Conservation (phyloP, 2,797 vertebrate species). For the Falco biarmicus region DNA sequence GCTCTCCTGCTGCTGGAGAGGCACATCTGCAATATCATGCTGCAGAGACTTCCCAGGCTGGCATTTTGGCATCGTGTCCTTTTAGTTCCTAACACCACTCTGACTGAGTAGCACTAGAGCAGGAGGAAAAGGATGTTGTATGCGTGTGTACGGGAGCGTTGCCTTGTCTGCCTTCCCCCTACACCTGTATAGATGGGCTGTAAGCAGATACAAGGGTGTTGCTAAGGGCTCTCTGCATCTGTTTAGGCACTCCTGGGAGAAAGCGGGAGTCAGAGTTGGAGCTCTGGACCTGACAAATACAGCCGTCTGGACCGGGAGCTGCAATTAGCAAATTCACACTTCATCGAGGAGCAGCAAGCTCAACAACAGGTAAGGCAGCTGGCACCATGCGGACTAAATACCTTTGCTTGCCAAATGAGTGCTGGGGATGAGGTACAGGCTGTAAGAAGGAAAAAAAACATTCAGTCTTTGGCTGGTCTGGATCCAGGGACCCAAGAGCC, state of each 20-base stretch:
- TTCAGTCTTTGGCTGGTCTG: neutral
- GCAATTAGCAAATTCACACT: conserved; percentile 90
- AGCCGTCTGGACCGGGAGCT: conserved; percentile 87
- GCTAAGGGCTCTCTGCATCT: neutral
- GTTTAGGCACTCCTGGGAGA: conserved; percentile 85
- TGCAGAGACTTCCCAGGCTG: neutral
- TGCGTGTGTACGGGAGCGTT: rapidly evolving
- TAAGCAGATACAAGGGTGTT: neutral
- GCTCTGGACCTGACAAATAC: conserved; percentile 83
- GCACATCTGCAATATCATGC: neutral
- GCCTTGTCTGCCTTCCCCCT: neutral
- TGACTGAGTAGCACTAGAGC: neutral
- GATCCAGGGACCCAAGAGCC: neutral
- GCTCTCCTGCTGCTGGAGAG: neutral
- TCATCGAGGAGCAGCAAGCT: conserved; percentile 92
- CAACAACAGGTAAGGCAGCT: conserved; percentile 91
- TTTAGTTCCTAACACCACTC: neutral
- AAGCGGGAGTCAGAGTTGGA: conserved; percentile 84
- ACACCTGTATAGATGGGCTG: neutral
- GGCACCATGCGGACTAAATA: neutral
- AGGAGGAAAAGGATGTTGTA: neutral
- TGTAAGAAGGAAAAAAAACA: neutral
- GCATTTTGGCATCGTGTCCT: neutral
- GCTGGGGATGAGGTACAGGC: neutral
- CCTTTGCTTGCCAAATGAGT: conserved; percentile 10